Percentiles rank a stretch among this genome's conserved stretches.
phyloP scores from a whole-genome alignment of 2,113 vertebrate species.

The Mola mola region DNA sequence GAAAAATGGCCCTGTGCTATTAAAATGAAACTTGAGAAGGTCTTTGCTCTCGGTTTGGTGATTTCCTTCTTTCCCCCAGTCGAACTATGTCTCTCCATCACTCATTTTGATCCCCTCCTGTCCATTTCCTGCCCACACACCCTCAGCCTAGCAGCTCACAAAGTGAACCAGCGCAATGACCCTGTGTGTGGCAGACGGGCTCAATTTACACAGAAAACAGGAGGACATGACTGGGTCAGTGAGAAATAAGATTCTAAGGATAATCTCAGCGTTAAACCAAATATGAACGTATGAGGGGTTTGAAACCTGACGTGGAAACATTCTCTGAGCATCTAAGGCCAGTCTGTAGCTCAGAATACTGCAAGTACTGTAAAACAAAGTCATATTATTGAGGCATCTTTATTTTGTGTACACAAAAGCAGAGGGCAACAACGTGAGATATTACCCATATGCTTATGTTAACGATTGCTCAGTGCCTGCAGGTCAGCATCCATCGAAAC shows the following conservation, averaged over 20 bases:
- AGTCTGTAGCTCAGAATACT: background rate
- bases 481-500: slow-evolving; percentile 78
- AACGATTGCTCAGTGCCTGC: slow-evolving; percentile 72
- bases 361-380: slow-evolving; percentile 37
- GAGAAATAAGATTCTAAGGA: slow-evolving; percentile 29
- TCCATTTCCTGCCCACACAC: slow-evolving; percentile 78
- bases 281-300: slow-evolving; percentile 40
- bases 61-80: slow-evolving; percentile 68
- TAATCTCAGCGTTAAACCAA: slow-evolving; percentile 43
- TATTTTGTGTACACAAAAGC: slow-evolving; percentile 65
- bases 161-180: slow-evolving; percentile 58
- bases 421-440: slow-evolving; percentile 64
- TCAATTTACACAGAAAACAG: slow-evolving; percentile 54
- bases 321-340: slow-evolving; percentile 24
- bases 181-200: slow-evolving; percentile 50
- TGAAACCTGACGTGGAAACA: slow-evolving; percentile 28
- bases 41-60: slow-evolving; percentile 70
- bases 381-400: slow-evolving; percentile 55
- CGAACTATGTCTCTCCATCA: slow-evolving; percentile 64
- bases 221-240: slow-evolving; percentile 45
- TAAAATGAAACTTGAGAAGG: slow-evolving; percentile 81
- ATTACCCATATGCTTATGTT: slow-evolving; percentile 75
- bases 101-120: slow-evolving; percentile 78
- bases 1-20: slow-evolving; percentile 77
- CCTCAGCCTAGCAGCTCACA: slow-evolving; percentile 39